phyloP scores from a whole-genome alignment of 2,888 invertebrate species.

The Acanthacorydalis orientalis region DNA sequence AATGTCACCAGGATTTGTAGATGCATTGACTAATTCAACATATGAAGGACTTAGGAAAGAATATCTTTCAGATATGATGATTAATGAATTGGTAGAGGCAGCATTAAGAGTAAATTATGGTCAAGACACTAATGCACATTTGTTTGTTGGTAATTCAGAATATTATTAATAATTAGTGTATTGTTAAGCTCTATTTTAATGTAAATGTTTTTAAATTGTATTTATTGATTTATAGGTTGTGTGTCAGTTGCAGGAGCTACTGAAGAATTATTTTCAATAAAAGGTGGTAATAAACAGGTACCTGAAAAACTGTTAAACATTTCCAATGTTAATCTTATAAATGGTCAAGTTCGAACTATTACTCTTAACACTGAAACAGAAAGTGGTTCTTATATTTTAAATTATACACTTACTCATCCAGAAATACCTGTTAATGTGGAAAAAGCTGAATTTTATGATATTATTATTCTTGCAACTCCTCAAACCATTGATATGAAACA shows the following conservation, averaged over 20 bases:
- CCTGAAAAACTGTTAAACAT: conserved; percentile 17
- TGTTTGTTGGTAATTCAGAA: conserved; percentile 24
- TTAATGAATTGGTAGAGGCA: conserved; percentile 36
- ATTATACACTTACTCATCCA: background rate
- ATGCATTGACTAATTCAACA: conserved; percentile 24
- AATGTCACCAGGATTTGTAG: conserved; percentile 30
- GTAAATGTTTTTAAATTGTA: background rate
- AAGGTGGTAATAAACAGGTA: conserved; percentile 38
- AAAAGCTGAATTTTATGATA: conserved; percentile 26
- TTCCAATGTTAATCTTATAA: conserved; percentile 24
- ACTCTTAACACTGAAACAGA: conserved; percentile 14
- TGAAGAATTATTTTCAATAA: conserved; percentile 35
- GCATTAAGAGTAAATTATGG: conserved; percentile 41
- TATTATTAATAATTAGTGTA: background rate
- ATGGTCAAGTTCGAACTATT: conserved; percentile 20
- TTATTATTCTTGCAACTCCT: conserved; percentile 39
- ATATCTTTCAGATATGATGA: conserved; percentile 28
- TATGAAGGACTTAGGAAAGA: conserved; percentile 22
- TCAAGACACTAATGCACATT: conserved; percentile 32
- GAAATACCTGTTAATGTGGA: background rate
- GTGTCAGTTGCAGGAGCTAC: conserved; percentile 35
- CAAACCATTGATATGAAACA: conserved; percentile 25
- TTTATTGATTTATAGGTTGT: conserved; percentile 22
- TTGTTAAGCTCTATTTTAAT: background rate
- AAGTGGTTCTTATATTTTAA: conserved; percentile 5